These are phyloP conservation scores for Caenorhabditis sp. DNA, from an alignment of 2,888 invertebrate genomes.

Conservation along the genomic window DNA sequence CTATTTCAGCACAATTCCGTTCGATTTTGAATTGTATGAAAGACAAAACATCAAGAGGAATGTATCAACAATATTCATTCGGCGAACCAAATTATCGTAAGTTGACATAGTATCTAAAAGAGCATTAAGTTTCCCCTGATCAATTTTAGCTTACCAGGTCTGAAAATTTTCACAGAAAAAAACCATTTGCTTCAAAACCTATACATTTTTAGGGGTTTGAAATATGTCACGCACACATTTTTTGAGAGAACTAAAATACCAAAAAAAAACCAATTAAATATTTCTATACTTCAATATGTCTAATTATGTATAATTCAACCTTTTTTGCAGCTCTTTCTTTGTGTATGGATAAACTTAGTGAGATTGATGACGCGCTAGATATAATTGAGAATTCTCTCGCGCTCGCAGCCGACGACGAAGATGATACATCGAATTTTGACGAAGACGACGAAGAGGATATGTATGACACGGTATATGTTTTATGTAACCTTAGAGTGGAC, in stretches of 20 bases:
- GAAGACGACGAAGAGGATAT: conserved; percentile 2
- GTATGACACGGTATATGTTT: background rate
- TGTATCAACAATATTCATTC: background rate
- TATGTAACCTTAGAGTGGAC: background rate
- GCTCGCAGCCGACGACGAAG: background rate
- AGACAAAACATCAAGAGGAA: background rate
- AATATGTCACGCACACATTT: no score
- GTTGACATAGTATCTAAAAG: background rate
- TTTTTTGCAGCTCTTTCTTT: background rate
- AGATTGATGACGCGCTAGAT: background rate
- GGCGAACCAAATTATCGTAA: background rate
- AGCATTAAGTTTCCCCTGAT: no score
- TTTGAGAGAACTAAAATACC: no score
- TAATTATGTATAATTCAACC: no score
- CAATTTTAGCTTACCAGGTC: no score
- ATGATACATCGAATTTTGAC: background rate
- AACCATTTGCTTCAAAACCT: no score
- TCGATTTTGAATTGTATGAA: background rate
- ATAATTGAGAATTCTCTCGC: background rate
- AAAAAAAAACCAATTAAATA: no score
- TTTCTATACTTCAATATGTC: no score
- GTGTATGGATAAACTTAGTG: background rate
- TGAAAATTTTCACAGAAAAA: no score
- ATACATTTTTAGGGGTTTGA: no score
- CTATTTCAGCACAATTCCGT: background rate